These are phyloP conservation scores for Drosophila burlai DNA, from an alignment of 1,140 invertebrate species.

Conservation along the genomic window DNA sequence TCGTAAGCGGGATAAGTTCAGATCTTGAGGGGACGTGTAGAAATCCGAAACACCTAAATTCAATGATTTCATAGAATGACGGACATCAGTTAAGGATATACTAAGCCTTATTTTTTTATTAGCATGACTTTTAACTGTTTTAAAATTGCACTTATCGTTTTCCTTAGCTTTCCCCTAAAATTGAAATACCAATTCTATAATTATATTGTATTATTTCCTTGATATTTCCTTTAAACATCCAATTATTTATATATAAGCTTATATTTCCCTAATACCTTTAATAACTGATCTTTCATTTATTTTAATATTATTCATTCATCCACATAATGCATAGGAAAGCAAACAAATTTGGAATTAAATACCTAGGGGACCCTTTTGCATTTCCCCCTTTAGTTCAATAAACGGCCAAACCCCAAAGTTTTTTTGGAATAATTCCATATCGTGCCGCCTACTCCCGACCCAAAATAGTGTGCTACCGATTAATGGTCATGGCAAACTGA, in stretches of 20 bases:
- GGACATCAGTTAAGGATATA: too few species aligned
- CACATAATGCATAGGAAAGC: not conserved
- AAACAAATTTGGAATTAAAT: not conserved
- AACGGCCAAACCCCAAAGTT: conserved; percentile 5
- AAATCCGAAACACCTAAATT: not conserved
- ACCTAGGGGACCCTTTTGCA: not conserved
- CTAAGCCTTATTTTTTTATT: not conserved
- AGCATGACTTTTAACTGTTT: not conserved
- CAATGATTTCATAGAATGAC: too few species aligned
- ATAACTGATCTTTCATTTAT: not conserved
- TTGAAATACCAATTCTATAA: not conserved
- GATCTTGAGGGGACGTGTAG: not conserved
- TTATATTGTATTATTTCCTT: not conserved
- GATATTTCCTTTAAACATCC: not conserved
- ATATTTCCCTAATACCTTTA: not conserved
- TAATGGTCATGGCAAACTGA: conserved; percentile 20
- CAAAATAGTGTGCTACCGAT: conserved; percentile 40
- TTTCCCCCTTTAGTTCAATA: not conserved
- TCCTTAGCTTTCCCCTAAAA: too few species aligned
- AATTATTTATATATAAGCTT: not conserved
- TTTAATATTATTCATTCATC: not conserved
- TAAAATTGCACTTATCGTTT: too few species aligned
- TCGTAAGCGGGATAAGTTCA: not conserved
- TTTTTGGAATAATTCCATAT: conserved; percentile 8
- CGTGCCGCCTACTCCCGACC: not conserved